phyloP scores from a whole-genome alignment of 30 jellyfish, hydroid and myxozoan genomes.

The Catostylus mosaicus region DNA sequence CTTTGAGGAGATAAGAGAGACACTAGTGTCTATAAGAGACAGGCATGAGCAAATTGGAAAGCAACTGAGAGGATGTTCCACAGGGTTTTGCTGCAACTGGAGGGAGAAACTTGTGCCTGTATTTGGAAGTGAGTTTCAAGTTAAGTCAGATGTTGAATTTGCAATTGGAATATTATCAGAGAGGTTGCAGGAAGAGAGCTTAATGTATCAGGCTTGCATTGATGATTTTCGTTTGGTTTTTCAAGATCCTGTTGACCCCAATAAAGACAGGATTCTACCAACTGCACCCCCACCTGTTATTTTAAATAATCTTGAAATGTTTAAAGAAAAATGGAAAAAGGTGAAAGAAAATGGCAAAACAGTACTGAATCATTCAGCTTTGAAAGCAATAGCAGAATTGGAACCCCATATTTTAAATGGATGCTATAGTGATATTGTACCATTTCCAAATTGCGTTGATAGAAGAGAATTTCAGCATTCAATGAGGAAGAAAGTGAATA shows the following conservation, averaged over 20 bases:
- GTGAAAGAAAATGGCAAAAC: constrained; percentile 79
- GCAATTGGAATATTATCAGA: constrained; percentile 51
- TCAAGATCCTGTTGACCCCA: constrained; percentile 85
- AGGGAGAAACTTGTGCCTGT: constrained; percentile 55
- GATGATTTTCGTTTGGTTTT: constrained; percentile 81
- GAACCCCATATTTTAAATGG: constrained; percentile 86
- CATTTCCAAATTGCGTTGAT: constrained; percentile 79
- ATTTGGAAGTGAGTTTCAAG: constrained; percentile 87
- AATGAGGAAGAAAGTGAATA: constrained; percentile 77
- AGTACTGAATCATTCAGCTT: constrained; percentile 68
- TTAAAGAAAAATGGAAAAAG: constrained; percentile 85
- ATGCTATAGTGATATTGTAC: constrained; percentile 89
- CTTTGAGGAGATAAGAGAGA: constrained; percentile 71
- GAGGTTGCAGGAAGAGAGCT: constrained; percentile 76
- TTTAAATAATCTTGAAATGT: constrained; percentile 65
- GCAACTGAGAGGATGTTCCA: constrained; percentile 85
- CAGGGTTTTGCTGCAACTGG: constrained; percentile 92
- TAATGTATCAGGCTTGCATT: constrained; percentile 65
- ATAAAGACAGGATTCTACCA: constrained; percentile 69
- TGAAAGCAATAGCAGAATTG: constrained; percentile 68
- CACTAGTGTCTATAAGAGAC: constrained; percentile 69
- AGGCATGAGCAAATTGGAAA: constrained; percentile 81
- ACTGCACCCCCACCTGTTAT: constrained; percentile 78
- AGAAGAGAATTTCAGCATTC: constrained; percentile 74
- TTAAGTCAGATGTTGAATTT: constrained; percentile 70